Evolutionary conservation across 2,888 invertebrate genomes (phyloP), one percentile per base, ranked within the genome.

Genomic region (Andrena praecox): DNA sequence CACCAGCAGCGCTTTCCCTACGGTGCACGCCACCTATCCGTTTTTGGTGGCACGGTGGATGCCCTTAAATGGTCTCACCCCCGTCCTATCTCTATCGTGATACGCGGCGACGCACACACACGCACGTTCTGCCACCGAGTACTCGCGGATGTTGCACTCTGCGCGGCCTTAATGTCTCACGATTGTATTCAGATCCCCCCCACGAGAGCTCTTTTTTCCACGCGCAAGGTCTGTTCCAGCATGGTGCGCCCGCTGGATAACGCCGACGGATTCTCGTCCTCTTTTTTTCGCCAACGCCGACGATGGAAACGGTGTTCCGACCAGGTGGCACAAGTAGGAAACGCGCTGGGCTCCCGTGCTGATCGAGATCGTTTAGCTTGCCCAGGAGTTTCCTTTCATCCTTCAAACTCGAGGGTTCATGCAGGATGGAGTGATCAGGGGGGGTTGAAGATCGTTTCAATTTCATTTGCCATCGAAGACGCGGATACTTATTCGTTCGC

Each of bases 1-100:
- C 89, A 87, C 89, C 84, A 66, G 84, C 83, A 85, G 82, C 81
- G 86, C 85, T 88, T 89, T 90, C 88, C 89, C 85, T 84, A 78
- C 64, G 76, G 10, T 67, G 69, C 78, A 78, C 72, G 79, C 82
- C 75, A 79, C 82, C 84, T 81, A 80, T 77, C 85, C 86, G 81
- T 86, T 86, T 86, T 86, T 81, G 85, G 85, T 75, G 73, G 85
- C 70, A 77, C 54, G 64, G 27, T 72, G 76, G 76, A 66, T 85
- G 77, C 78, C 86, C 83, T 85, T 86, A 86, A 86, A 85, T 75
- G 80, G 80, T 73, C 80, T 69, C 77, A 64, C 79, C 82, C 82
- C 77, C 74, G 54, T 77, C 56, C 75, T 85, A 82, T 85, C 85
- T 82, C 60, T 73, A 80, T 85, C 85, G 69, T 59, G 82, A 85